These are phyloP conservation scores for Calcarius lapponicus DNA, from an alignment of 2,797 vertebrate genomes.

Conservation along the genomic window DNA sequence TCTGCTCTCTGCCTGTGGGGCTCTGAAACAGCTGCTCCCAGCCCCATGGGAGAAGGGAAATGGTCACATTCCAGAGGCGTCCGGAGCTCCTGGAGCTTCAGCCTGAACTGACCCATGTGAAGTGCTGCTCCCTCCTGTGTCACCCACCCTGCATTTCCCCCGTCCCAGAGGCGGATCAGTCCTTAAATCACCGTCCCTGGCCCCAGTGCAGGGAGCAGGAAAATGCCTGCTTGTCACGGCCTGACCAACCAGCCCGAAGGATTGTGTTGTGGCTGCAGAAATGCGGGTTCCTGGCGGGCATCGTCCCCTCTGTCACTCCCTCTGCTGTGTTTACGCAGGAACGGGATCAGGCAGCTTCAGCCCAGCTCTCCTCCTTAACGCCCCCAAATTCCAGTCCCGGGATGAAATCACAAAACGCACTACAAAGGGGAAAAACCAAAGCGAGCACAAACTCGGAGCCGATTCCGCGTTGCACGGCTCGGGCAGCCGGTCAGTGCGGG, in stretches of 20 bases:
- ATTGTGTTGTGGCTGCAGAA: fast-evolving
- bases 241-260: not conserved
- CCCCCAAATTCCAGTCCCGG: fast-evolving
- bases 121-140: not conserved
- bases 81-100: not conserved
- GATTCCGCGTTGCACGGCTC: fast-evolving
- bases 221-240: not conserved
- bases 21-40: not conserved
- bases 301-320: fast-evolving
- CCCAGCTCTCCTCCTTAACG: fast-evolving
- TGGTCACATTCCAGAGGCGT: not conserved
- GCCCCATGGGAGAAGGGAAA: not conserved
- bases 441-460: fast-evolving
- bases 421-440: fast-evolving
- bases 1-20: fast-evolving
- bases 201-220: fast-evolving
- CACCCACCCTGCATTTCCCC: not conserved
- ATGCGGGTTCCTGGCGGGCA: fast-evolving
- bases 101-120: not conserved
- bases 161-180: fast-evolving
- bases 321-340: fast-evolving
- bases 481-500: fast-evolving
- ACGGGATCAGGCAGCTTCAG: fast-evolving
- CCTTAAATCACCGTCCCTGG: not conserved
- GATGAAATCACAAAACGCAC: fast-evolving